Base-by-base conservation (phyloP, 1,140 invertebrate genomes). In the Chymomyza costata region DNA sequence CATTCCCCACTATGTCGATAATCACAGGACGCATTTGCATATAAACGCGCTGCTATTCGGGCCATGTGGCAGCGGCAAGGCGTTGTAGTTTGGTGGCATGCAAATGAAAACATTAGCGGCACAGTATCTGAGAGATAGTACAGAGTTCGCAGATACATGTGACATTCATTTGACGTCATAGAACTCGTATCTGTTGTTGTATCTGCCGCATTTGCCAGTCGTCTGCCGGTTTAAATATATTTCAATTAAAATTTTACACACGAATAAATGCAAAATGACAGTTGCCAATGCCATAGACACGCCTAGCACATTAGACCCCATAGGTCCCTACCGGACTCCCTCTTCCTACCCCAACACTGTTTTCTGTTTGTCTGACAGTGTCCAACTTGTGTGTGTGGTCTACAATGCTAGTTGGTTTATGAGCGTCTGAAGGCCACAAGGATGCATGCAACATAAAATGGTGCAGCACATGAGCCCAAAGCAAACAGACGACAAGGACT, bases 201-300 rank as follows among this genome's bases (percentile, higher is more conserved):
- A 28, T 39, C 38, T n/a, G 52, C 35, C 37, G n/a, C 10, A 28
- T 39, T 35, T n/a, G 52, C 35, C 37, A n/a, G n/a, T n/a, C n/a
- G n/a, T n/a, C n/a, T 41, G 49, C 41, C 28, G 67, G 60, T 60
- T 74, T 65, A 74, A 69, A 69, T 65, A 78, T 78, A 70, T 76
- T 76, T 76, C 70, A 76, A 76, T 76, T 76, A 76, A 78, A 76
- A 78, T 76, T 76, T 62, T 78, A 76, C 70, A 76, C 70, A 76
- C 70, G 70, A 76, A 76, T 76, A 76, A 76, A 76, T 78, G 62
- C 65, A 78, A 34, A 34, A 34, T 34, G 13, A 14, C 32, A 14
- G 32, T 34, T 10, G 32, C 32, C 21, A 25, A 34, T 13, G 32
- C 32, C 32, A 34, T 25, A 62, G 62, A 62, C 71, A 76, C 71